These are phyloP conservation scores for Pterocles orientalis DNA, from an alignment of 2,113 vertebrate species.

Conservation along the genomic window DNA sequence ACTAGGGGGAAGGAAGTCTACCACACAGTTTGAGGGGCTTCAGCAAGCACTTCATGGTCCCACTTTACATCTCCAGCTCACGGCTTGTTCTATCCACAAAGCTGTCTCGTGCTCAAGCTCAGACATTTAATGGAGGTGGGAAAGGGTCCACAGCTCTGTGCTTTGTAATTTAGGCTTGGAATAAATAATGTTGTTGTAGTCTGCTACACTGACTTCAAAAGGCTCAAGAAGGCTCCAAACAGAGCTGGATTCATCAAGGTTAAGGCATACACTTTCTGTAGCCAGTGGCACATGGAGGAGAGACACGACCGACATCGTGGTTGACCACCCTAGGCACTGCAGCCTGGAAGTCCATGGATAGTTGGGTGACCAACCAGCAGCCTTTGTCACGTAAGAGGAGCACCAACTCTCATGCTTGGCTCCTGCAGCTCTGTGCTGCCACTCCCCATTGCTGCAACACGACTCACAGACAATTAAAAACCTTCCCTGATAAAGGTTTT, in stretches of 20 bases:
- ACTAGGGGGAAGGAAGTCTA: background rate
- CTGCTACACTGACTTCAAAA: background rate
- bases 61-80: background rate
- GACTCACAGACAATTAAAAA: constrained; percentile 13
- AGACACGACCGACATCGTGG: fast-evolving
- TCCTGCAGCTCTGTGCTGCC: background rate
- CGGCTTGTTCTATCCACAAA: background rate
- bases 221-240: background rate
- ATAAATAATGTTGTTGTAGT: background rate
- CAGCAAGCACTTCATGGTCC: background rate
- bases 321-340: background rate
- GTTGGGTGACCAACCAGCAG: background rate
- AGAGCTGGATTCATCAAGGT: background rate
- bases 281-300: background rate
- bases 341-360: background rate
- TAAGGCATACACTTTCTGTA: background rate
- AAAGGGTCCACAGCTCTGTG: background rate
- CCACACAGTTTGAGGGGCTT: background rate
- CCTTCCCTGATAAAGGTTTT: background rate
- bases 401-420: background rate
- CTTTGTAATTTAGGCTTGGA: background rate
- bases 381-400: background rate
- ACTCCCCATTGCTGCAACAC: constrained; percentile 4
- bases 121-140: background rate
- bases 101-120: background rate